Evolutionary conservation across 2,888 invertebrate species (phyloP).

Genomic region (Magallana nippona): DNA sequence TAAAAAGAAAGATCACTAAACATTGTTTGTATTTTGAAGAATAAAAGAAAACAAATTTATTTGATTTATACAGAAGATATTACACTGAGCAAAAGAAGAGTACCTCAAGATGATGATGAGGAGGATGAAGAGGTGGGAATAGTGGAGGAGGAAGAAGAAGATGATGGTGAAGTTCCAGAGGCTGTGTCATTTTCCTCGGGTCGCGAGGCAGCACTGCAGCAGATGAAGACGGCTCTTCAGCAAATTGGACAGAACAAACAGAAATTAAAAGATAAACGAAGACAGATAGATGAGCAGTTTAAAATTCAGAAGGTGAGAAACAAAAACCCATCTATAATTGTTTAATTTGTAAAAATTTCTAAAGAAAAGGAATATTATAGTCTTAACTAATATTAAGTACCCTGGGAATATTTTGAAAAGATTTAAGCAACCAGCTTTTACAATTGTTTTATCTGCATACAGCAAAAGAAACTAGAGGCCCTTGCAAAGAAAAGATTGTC

Average conservation of each 20-base stretch:
- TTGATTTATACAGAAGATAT: neutral
- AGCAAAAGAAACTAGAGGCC: conserved; percentile 60
- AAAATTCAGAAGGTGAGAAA: conserved; percentile 61
- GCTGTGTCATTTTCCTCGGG: conserved; percentile 58
- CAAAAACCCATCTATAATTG: neutral
- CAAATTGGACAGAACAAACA: conserved; percentile 59
- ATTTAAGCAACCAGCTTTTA: too few relatives aligned
- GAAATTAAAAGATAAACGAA: conserved; percentile 56
- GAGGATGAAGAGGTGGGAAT: conserved; percentile 32
- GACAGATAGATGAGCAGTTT: conserved; percentile 57
- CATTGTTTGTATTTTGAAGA: too few relatives aligned
- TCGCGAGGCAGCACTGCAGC: conserved; percentile 52
- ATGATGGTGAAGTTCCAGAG: conserved; percentile 64
- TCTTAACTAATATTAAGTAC: too few relatives aligned
- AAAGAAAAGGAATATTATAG: neutral
- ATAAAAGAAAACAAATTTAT: too few relatives aligned
- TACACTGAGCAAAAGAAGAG: neutral
- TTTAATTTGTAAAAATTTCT: neutral
- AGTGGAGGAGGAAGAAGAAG: conserved; percentile 42
- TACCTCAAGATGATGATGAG: conserved; percentile 15
- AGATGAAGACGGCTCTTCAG: conserved; percentile 57
- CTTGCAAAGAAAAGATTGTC: conserved; percentile 54
- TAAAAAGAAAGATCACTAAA: too few relatives aligned
- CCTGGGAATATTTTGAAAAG: too few relatives aligned
- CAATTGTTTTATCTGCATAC: conserved; percentile 17